Percentiles rank a stretch among this genome's conserved stretches.
Conservation (phyloP, 2,113 vertebrate species). For the Ovibos moschatus region DNA sequence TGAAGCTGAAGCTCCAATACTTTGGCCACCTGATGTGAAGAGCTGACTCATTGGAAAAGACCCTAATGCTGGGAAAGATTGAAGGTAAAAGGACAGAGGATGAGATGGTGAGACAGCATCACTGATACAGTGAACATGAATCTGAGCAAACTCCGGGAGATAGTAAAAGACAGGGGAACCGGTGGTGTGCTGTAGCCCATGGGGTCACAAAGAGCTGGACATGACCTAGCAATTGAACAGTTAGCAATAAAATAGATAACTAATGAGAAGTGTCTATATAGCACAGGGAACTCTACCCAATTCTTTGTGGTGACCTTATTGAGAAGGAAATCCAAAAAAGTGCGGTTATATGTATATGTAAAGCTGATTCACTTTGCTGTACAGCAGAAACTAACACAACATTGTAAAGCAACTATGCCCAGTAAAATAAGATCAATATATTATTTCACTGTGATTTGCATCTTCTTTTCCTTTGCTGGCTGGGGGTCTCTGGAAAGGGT, state of each 20-base stretch:
- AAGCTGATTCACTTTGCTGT: background rate
- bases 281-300: background rate
- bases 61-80: background rate
- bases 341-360: accelerated
- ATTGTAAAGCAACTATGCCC: background rate
- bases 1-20: background rate
- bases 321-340: background rate
- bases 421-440: background rate
- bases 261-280: background rate
- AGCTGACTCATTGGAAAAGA: background rate
- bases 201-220: background rate
- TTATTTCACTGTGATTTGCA: background rate
- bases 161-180: background rate
- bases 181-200: background rate
- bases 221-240: background rate
- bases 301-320: background rate
- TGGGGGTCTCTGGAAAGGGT: background rate
- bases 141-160: background rate
- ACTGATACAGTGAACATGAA: background rate
- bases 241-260: background rate
- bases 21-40: background rate
- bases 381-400: background rate
- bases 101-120: background rate
- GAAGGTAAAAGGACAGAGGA: background rate
- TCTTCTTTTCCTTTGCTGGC: background rate